These are phyloP conservation scores for Enteromius argenteus DNA, from an alignment of 2,797 vertebrate genomes.

Conservation along the genomic window DNA sequence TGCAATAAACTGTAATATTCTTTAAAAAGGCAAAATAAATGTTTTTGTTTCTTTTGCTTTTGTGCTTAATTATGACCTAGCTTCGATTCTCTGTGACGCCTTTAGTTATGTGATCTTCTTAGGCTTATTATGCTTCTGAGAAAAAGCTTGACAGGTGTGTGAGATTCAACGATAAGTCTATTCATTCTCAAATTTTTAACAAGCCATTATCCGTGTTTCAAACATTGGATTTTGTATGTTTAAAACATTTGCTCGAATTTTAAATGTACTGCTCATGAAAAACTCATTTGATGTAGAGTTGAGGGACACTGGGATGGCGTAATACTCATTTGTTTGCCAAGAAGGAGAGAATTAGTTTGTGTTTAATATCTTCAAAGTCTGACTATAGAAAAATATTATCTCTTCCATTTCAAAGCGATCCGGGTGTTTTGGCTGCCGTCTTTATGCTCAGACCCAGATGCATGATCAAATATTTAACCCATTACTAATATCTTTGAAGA, in stretches of 20 bases:
- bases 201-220: not conserved
- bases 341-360: conserved; percentile 31
- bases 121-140: not conserved
- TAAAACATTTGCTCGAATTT: conserved; percentile 13
- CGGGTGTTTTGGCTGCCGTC: not conserved
- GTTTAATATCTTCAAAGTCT: conserved; percentile 42
- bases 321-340: conserved; percentile 32
- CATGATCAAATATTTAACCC: conserved; percentile 22
- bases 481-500: not conserved
- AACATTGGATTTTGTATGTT: not conserved
- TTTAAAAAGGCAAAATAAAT: not conserved
- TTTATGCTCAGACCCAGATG: not conserved
- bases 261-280: not conserved
- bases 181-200: conserved; percentile 12
- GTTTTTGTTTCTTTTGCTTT: rapidly evolving
- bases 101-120: not conserved
- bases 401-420: not conserved
- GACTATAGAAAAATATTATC: not conserved
- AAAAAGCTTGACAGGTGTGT: not conserved
- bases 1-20: not conserved
- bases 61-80: not conserved
- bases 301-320: conserved; percentile 14
- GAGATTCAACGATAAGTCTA: not conserved
- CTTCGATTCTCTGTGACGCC: not conserved
- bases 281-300: conserved; percentile 9